These are phyloP conservation scores for Lepisosteus osseus DNA, from an alignment of 2,113 vertebrate genomes.

Conservation along the genomic window DNA sequence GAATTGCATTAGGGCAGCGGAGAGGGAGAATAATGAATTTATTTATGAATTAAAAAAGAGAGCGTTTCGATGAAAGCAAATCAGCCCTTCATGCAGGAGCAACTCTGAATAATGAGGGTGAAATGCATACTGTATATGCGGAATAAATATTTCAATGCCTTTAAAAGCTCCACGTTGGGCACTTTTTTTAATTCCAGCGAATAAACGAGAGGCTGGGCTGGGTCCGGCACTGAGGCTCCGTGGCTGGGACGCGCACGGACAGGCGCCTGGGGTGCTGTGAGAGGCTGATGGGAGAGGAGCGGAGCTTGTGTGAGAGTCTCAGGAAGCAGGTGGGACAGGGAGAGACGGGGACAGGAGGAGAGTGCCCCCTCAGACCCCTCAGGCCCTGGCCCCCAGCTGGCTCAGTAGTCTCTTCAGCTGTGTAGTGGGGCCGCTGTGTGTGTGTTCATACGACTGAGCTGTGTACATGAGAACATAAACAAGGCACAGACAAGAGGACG, in stretches of 20 bases:
- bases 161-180: constrained; percentile 16
- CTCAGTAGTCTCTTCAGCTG: no score
- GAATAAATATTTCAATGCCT: constrained; percentile 32
- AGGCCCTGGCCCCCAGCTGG: background rate
- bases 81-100: constrained; percentile 16
- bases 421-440: no score
- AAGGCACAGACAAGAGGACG: no score
- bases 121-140: constrained; percentile 12
- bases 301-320: background rate
- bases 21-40: constrained; percentile 28
- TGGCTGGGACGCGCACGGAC: background rate
- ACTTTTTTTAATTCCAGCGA: background rate
- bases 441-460: no score
- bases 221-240: no score
- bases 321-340: constrained; percentile 5
- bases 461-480: no score
- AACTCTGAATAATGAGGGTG: constrained; percentile 14
- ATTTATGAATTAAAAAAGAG: constrained; percentile 22
- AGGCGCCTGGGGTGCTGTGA: background rate
- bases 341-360: background rate
- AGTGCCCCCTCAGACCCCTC: background rate
- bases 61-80: constrained; percentile 28
- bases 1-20: constrained; percentile 28
- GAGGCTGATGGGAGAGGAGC: background rate
- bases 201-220: background rate